These are phyloP conservation scores for Aphodius sticticus DNA, from an alignment of 2,888 invertebrate species.

Conservation along the genomic window DNA sequence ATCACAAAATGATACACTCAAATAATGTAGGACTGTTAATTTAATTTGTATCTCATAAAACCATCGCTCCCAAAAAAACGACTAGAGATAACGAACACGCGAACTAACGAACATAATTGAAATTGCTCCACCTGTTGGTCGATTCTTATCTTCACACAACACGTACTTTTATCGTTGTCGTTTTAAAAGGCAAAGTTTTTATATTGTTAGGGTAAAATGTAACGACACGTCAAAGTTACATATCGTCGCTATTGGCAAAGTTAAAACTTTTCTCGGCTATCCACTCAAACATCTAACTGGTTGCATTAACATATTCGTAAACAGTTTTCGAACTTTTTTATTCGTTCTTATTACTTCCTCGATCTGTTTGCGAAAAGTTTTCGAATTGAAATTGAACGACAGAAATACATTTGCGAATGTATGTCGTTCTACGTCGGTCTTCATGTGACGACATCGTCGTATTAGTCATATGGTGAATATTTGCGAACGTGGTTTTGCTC, in stretches of 20 bases:
- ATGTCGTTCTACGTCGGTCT: not conserved
- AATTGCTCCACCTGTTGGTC: slow-evolving; percentile 4
- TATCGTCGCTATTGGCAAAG: not conserved
- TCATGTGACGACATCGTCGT: no score
- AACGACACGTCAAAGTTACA: not conserved
- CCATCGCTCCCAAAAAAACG: not conserved
- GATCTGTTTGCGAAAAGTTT: not conserved
- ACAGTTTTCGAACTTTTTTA: not conserved
- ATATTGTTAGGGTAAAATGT: not conserved
- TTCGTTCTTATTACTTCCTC: not conserved
- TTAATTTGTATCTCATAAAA: not conserved
- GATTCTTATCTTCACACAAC: not conserved
- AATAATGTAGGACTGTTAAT: not conserved
- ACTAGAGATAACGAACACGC: not conserved
- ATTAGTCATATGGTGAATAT: no score
- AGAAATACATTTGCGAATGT: not conserved
- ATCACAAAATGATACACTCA: not conserved
- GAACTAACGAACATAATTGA: not conserved
- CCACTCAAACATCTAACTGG: not conserved
- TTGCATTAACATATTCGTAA: slow-evolving; percentile 4
- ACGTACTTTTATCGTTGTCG: not conserved
- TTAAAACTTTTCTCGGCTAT: not conserved
- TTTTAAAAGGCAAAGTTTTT: not conserved
- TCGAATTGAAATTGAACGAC: not conserved
- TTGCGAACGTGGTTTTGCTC: no score